Evolutionary conservation across 2,888 invertebrate species (phyloP), one percentile per base, ranked within the genome.

Genomic region (Loripinus fragilis): DNA sequence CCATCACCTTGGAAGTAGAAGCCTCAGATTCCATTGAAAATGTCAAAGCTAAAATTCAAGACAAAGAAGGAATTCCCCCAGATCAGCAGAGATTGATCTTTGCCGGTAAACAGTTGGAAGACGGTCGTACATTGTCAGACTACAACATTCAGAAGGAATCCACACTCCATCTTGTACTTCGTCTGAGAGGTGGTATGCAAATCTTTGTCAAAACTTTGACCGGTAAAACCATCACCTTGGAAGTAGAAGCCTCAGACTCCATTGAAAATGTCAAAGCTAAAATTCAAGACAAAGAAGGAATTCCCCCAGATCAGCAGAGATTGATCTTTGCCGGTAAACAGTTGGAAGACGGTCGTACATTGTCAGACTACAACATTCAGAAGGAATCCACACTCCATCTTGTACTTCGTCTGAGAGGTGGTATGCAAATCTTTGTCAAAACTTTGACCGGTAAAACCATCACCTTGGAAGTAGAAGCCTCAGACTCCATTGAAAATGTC

Each of bases 61-160:
- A 95, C 86, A 95, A 95, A 85, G 94, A 95, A 94, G 92, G 92
- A 25, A 92, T 95, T 81, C 95, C 95, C 1, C 95, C 95, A 78
- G 97, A 97, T 94, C 97, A 97, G 94, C 97, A 97, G 94, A 95
- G 97, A 91, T 95, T 98, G 93, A 98, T 98, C 94, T 98, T 98
- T 94, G 98, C 98, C 88, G 98, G 98, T 76, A 98, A 98, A 94
- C 98, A 98, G 94, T 94, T 98, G 92, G 98, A 98, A 95, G 98
- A 98, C 95, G 98, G 97, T 3, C 96, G 97, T 73, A 98, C 98
- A 1, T 95, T 98, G 42, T 97, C 97, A 0, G 98, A 98, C 93
- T 98, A 98, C 94, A 98, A 98, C 94, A 98, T 98, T 92, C 98
- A 98, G 94, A 98, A 98, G 93, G 97, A 97, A 94, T 98, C 98